Base-by-base conservation (phyloP, 2,888 invertebrate species). In the Heteromyza rotundicornis region DNA sequence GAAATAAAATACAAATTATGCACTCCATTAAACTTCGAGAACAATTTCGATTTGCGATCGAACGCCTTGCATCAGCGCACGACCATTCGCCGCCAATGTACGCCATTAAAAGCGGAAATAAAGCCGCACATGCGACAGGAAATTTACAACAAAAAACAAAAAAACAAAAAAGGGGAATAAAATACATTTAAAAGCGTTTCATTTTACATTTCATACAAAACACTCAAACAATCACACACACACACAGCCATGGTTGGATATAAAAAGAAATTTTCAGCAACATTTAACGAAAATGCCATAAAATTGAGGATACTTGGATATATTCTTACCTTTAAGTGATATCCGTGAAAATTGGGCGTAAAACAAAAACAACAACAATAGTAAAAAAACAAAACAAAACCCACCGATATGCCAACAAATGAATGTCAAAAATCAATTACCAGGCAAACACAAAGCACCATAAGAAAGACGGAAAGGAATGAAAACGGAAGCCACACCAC, bases 11-110 rank as follows among this genome's bases (percentile, higher is more conserved):
- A 70, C 72, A 72, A 77, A 76, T 76, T 75, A 77, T 76, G 70
- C 76, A 74, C 78, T 68, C 76, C 76, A 76, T 76, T 76, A 69
- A 76, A 76, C 78, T 75, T 68, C 71, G 68, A 59, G 60, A 67
- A 69, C 67, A 63, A 59, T 69, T 67, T 67, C 65, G 60, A 58
- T 68, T 58, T 54, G 19, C 50, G 19, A 35, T 49, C 40, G 55
- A 50, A 53, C 40, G 14, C 40, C 17, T 55, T 22, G 2, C 50
- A 22, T 55, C 19, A 23, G 35, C 19, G 16, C n/a, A 1, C 24
- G 12, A 36, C 17, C 47, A 47, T 19, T 20, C 19, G 19, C 19
- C 47, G 19, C 20, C 14, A 5, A 47, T 20, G 19, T 47, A 20
- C 19, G 64, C 73, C 71, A 74, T 73, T 74, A 73, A 72, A 67